phyloP scores from a whole-genome alignment of 2,797 vertebrate genomes.

The Leptodactylus fallax region DNA sequence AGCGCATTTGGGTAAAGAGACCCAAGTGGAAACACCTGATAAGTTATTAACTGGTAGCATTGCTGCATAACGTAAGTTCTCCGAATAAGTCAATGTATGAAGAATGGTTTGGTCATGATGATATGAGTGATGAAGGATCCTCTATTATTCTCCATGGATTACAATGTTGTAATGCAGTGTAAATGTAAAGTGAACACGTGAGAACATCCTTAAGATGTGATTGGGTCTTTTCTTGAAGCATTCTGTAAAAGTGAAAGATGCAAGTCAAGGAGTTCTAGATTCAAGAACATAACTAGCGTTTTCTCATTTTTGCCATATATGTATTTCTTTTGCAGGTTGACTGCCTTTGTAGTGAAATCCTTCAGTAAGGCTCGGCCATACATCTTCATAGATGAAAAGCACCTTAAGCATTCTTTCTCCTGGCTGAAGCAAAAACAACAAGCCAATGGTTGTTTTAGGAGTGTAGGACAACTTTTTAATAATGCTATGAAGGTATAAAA shows the following conservation, averaged over 20 bases:
- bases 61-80: neutral
- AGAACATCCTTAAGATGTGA: too few relatives aligned
- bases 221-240: too few relatives aligned
- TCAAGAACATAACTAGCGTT: too few relatives aligned
- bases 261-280: too few relatives aligned
- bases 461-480: conserved; percentile 81
- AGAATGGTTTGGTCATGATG: neutral
- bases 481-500: conserved; percentile 80
- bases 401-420: conserved; percentile 74
- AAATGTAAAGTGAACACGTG: too few relatives aligned
- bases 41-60: neutral
- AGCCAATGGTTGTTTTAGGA: conserved; percentile 79
- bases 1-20: conserved; percentile 29
- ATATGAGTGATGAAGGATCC: neutral
- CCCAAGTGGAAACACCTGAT: conserved; percentile 11
- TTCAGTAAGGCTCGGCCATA: conserved; percentile 79
- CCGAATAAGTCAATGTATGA: neutral
- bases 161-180: too few relatives aligned
- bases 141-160: too few relatives aligned
- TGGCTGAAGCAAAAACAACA: conserved; percentile 78
- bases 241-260: too few relatives aligned
- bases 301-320: too few relatives aligned
- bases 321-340: conserved; percentile 84
- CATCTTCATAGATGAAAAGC: conserved; percentile 78
- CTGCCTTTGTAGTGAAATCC: conserved; percentile 88